Percentiles rank a stretch among this genome's conserved stretches.
phyloP scores from a whole-genome alignment of 2,888 invertebrate species.

The Campoplex capitator region DNA sequence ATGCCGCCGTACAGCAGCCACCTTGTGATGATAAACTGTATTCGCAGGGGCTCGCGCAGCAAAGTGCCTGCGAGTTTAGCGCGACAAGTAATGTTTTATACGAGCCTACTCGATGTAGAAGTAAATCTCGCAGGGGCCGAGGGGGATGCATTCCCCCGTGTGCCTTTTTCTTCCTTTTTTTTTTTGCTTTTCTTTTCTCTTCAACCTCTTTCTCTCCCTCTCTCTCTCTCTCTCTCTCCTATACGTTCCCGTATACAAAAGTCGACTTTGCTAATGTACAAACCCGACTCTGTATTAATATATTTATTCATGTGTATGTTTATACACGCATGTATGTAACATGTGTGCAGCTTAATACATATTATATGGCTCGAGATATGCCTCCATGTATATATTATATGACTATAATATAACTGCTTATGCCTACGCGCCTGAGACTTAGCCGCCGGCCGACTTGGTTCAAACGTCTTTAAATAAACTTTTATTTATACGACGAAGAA shows the following conservation, averaged over 20 bases:
- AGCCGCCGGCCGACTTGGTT: constrained; percentile 68
- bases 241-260: constrained; percentile 34
- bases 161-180: constrained; percentile 9
- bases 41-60: constrained; percentile 18
- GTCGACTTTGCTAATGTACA: constrained; percentile 34
- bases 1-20: neutral
- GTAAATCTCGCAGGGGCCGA: constrained; percentile 11
- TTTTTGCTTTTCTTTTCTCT: neutral
- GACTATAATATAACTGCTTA: constrained; percentile 71
- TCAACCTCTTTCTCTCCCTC: neutral
- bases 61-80: constrained; percentile 48
- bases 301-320: constrained; percentile 27
- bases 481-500: constrained; percentile 82
- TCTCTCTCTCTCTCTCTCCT: constrained; percentile 34
- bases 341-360: constrained; percentile 22
- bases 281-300: neutral
- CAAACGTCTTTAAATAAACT: constrained; percentile 83
- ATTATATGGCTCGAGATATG: constrained; percentile 38
- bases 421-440: constrained; percentile 67
- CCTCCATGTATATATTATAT: constrained; percentile 64
- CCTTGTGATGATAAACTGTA: neutral
- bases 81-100: constrained; percentile 64
- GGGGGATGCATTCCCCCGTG: constrained; percentile 21
- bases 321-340: constrained; percentile 8
- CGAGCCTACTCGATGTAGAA: constrained; percentile 13